Conservation (phyloP, 2,888 invertebrate species). For the Julus scanicus region DNA sequence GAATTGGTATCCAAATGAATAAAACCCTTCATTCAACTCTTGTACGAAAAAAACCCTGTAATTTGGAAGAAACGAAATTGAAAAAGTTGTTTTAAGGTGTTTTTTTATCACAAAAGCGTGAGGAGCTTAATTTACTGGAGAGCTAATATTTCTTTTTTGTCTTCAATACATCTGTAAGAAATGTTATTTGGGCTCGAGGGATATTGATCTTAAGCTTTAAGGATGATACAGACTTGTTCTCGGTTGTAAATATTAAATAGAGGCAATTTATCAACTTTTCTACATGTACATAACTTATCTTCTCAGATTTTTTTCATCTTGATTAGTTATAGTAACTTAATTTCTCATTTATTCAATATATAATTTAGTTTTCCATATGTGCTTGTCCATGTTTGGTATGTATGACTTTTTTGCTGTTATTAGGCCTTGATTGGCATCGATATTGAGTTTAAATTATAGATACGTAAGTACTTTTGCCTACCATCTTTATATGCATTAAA, state of each 20-base stretch:
- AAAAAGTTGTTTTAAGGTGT: neutral
- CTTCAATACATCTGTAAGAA: neutral
- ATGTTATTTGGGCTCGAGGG: neutral
- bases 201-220: neutral
- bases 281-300: neutral
- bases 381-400: no score
- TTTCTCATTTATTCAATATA: no score
- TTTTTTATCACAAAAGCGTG: neutral
- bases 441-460: no score
- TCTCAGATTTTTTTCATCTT: neutral
- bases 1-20: constrained; percentile 22
- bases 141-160: constrained; percentile 11
- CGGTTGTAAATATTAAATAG: neutral
- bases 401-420: no score
- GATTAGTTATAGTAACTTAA: no score
- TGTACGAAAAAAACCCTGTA: neutral
- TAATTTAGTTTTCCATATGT: no score
- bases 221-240: neutral
- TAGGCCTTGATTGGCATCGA: no score
- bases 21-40: neutral
- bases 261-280: neutral
- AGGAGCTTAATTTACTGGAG: neutral
- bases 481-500: no score
- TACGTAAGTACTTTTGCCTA: no score
- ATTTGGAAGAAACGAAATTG: neutral